Percentiles rank a stretch among this genome's conserved stretches.
These are phyloP conservation scores for Drosophila neocordata DNA, from an alignment of 1,140 invertebrate species.

Conservation along the genomic window DNA sequence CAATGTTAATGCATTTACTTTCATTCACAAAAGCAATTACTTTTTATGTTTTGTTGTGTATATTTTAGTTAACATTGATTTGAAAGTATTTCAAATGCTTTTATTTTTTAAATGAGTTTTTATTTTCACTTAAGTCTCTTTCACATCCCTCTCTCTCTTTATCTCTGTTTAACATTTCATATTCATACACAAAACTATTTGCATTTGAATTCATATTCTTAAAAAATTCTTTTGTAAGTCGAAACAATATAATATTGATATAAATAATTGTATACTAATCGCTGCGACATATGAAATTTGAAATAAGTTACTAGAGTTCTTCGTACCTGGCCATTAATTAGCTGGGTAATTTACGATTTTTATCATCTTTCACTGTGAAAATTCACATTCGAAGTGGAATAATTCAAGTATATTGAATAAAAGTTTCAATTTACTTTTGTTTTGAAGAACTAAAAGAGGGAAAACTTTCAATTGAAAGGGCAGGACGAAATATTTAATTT, in stretches of 20 bases:
- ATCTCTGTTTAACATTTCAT: constrained; percentile 19
- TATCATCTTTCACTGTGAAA: constrained; percentile 82
- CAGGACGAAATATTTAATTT: not conserved
- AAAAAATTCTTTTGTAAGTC: constrained; percentile 24
- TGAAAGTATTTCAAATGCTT: constrained; percentile 33
- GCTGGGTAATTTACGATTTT: constrained; percentile 76
- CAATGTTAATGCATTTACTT: not conserved
- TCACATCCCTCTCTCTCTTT: constrained; percentile 27
- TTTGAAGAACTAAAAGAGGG: not conserved
- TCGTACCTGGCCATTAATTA: constrained; percentile 12
- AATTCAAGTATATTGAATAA: not conserved
- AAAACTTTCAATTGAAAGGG: not conserved
- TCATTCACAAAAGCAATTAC: constrained; percentile 21
- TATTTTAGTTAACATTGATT: constrained; percentile 45
- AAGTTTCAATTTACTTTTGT: not conserved
- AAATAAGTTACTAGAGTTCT: constrained; percentile 39
- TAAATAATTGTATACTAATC: constrained; percentile 64
- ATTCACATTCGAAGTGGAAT: constrained; percentile 78
- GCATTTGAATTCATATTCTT: constrained; percentile 18
- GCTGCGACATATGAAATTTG: constrained; percentile 81
- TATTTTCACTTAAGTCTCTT: constrained; percentile 35
- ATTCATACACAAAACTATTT: constrained; percentile 34
- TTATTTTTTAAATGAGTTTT: constrained; percentile 28
- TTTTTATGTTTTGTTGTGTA: constrained; percentile 54
- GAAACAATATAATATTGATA: constrained; percentile 24